Evolutionary conservation across 2,797 vertebrate genomes (phyloP).

Genomic region (Serranus cabrilla): DNA sequence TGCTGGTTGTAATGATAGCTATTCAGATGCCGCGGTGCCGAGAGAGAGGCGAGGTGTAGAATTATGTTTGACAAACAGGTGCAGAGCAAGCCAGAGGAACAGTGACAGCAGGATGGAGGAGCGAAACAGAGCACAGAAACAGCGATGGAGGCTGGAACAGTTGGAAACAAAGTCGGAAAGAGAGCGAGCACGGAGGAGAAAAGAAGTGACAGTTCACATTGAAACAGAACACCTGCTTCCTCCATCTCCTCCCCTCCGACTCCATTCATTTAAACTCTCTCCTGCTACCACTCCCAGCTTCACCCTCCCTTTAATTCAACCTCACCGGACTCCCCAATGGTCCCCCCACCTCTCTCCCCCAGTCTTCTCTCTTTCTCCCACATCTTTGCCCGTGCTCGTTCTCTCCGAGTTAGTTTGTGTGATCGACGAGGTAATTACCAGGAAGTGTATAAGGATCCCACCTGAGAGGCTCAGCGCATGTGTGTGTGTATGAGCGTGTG

Average conservation of each 20-base stretch:
- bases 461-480: slow-evolving; percentile 61
- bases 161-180: slow-evolving; percentile 18
- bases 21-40: slow-evolving; percentile 46
- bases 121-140: slow-evolving; percentile 15
- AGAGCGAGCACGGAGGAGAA: slow-evolving; percentile 7
- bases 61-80: slow-evolving; percentile 67
- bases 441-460: slow-evolving; percentile 66
- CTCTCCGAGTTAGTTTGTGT: slow-evolving; percentile 59
- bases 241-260: slow-evolving; percentile 22
- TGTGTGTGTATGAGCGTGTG: slow-evolving; percentile 43
- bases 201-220: slow-evolving; percentile 14
- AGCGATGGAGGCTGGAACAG: slow-evolving; percentile 13
- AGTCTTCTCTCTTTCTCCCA: slow-evolving; percentile 17
- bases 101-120: slow-evolving; percentile 27
- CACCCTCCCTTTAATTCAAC: slow-evolving; percentile 16
- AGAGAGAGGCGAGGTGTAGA: slow-evolving; percentile 43
- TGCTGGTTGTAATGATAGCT: slow-evolving; percentile 57
- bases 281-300: neutral
- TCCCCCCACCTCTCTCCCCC: neutral
- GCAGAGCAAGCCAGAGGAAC: slow-evolving; percentile 40
- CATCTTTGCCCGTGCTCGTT: slow-evolving; percentile 28
- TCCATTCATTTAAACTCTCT: slow-evolving; percentile 26
- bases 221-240: slow-evolving; percentile 26
- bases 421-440: slow-evolving; percentile 74
- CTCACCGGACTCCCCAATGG: neutral